Percentiles rank a stretch among this genome's conserved stretches.
These are phyloP conservation scores for Microctonus aethiopoides DNA, from an alignment of 2,888 invertebrate genomes.

Conservation along the genomic window DNA sequence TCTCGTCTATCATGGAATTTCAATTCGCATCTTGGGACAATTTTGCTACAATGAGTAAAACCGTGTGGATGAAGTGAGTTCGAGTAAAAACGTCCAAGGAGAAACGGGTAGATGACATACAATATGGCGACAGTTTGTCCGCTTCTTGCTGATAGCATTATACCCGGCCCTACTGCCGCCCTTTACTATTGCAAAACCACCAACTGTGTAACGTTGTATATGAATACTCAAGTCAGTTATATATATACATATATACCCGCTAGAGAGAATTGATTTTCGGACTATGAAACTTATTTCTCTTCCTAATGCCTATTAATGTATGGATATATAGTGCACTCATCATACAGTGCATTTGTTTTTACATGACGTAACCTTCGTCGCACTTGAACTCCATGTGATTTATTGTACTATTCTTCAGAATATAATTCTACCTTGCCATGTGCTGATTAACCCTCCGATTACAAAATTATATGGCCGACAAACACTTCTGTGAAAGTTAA, in stretches of 20 bases:
- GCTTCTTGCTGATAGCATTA: constrained; percentile 24
- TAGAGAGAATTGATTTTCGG: constrained; percentile 18
- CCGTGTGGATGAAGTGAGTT: constrained; percentile 15
- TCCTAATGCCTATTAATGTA: not conserved
- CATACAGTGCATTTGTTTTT: not conserved
- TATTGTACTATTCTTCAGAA: constrained; percentile 46
- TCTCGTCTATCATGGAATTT: constrained; percentile 11
- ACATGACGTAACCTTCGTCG: not conserved
- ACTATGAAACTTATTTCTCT: constrained; percentile 30
- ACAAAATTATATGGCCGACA: constrained; percentile 36
- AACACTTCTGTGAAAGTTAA: constrained; percentile 31
- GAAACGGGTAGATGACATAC: constrained; percentile 12
- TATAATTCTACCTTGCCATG: constrained; percentile 44
- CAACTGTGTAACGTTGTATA: constrained; percentile 38
- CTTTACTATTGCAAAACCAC: constrained; percentile 41
- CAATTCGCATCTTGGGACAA: constrained; percentile 25
- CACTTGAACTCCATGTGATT: constrained; percentile 41
- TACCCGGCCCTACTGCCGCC: constrained; percentile 28
- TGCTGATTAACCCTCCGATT: constrained; percentile 51
- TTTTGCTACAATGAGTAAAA: constrained; percentile 26
- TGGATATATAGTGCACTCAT: not conserved
- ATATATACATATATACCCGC: too few species aligned
- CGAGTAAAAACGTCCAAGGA: constrained; percentile 8
- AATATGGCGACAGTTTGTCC: constrained; percentile 11
- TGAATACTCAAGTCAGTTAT: constrained; percentile 30